A percentile compares a stretch with the other conserved stretches of the same genome.
These are phyloP conservation scores for Zaprionus bogoriensis DNA, from an alignment of 2,888 invertebrate species.

Conservation along the genomic window DNA sequence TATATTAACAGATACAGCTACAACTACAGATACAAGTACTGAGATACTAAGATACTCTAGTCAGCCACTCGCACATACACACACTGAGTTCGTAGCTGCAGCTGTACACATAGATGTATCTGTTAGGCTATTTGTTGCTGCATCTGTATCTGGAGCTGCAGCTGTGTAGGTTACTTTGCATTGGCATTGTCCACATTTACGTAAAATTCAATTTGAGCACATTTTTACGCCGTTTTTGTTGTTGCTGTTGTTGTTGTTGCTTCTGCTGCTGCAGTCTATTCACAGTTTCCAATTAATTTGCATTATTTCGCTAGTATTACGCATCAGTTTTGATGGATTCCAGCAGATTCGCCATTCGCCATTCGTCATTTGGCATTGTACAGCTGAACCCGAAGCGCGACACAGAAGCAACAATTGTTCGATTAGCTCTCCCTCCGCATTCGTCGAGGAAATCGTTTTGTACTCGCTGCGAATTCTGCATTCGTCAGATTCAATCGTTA, in stretches of 20 bases:
- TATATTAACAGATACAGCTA: background rate
- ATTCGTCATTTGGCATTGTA: too few species aligned
- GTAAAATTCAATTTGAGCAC: constrained; percentile 56
- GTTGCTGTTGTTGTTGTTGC: constrained; percentile 40
- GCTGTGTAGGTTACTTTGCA: constrained; percentile 26
- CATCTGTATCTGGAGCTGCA: constrained; percentile 12
- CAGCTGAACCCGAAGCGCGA: too few species aligned
- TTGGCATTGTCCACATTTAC: constrained; percentile 50
- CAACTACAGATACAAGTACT: background rate
- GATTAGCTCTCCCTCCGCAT: too few species aligned
- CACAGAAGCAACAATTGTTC: background rate
- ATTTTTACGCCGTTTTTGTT: constrained; percentile 48
- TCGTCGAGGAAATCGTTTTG: too few species aligned
- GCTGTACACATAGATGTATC: constrained; percentile 8
- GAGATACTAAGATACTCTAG: background rate
- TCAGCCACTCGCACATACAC: background rate
- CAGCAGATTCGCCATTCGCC: too few species aligned
- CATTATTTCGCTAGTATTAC: constrained; percentile 20
- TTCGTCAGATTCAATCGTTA: too few species aligned
- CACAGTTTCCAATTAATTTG: constrained; percentile 16
- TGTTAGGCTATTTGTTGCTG: constrained; percentile 7
- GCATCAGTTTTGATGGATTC: constrained; percentile 14
- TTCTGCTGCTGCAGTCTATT: constrained; percentile 25
- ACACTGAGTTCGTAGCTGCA: constrained; percentile 5
- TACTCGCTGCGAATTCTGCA: too few species aligned